phyloP scores from a whole-genome alignment of 1,140 invertebrate genomes.

The Sycophaga agraensis region DNA sequence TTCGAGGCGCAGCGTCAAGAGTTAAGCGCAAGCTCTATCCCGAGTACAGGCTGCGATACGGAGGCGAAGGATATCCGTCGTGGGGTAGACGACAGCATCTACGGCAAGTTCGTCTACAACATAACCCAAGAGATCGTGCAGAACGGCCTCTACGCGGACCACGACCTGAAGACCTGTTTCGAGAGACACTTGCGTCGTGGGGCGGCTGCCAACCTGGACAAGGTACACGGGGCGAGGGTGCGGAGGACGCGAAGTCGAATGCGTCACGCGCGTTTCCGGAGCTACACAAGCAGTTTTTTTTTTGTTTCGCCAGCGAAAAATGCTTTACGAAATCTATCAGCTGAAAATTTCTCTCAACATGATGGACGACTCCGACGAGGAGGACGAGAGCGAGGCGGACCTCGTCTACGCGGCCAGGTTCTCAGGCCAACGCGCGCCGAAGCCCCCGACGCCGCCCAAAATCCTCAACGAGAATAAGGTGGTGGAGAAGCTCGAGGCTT shows the following conservation, averaged over 20 bases:
- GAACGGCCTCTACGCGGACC: slow-evolving; percentile 57
- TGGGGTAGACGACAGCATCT: slow-evolving; percentile 49
- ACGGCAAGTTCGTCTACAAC: slow-evolving; percentile 57
- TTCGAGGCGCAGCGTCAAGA: too few relatives aligned
- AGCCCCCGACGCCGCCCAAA: slow-evolving; percentile 47
- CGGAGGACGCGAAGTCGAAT: neutral
- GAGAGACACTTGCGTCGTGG: slow-evolving; percentile 50
- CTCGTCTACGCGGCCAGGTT: slow-evolving; percentile 36
- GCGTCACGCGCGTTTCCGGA: neutral
- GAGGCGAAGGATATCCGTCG: too few relatives aligned
- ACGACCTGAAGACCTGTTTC: slow-evolving; percentile 53
- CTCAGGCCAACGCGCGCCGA: slow-evolving; percentile 26
- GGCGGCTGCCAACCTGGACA: slow-evolving; percentile 16
- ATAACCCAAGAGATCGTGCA: slow-evolving; percentile 60
- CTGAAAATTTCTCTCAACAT: slow-evolving; percentile 52
- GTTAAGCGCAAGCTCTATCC: too few relatives aligned
- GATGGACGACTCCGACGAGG: slow-evolving; percentile 41
- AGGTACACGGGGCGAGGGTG: neutral
- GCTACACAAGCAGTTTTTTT: neutral
- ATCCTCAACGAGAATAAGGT: slow-evolving; percentile 45
- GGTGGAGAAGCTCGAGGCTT: slow-evolving; percentile 37
- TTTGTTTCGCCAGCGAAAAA: slow-evolving; percentile 46
- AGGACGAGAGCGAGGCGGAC: slow-evolving; percentile 25
- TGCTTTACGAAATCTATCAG: slow-evolving; percentile 54
- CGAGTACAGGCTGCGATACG: too few relatives aligned